Base-by-base conservation (phyloP, 2,888 invertebrate species). In the Megastigmus dorsalis region DNA sequence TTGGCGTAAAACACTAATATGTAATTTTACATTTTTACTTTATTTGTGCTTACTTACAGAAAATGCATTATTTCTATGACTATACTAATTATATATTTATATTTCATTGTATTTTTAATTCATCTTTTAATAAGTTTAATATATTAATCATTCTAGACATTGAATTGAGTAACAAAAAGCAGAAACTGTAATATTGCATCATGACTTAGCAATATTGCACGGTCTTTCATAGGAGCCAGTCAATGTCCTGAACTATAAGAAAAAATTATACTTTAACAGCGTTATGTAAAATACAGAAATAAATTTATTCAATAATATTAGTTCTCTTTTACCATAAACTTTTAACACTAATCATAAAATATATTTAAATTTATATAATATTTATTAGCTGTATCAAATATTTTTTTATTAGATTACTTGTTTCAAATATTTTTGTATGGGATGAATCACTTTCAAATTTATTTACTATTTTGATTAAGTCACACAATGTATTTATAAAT, bases 121-220 rank as follows among this genome's bases (percentile, higher is more conserved):
- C 20, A 15, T 30, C 30, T 20, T 23, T 33, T n/a, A 41, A 23
- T 43, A 18, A 28, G 4, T 54, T n/a, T n/a, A n/a, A n/a, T n/a
- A n/a, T n/a, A n/a, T n/a, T n/a, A n/a, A n/a, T n/a, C 45, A 48
- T 71, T 63, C 57, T 65, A 38, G 63, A 71, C 50, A 65, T 45
- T 71, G 20, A 50, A 45, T 55, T 20, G 33, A 26, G 15, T 13
- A 55, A 38, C 57, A 23, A n/a, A 54, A 45, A 43, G 28, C n/a
- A 54, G 41, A 57, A n/a, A 65, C 18, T 55, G 57, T 71, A 63
- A 65, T 57, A 20, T 71, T 65, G 63, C 57, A 50, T 65, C 63
- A 70, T 65, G 48, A 71, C 71, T 63, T 63, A 71, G 54, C 48
- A 71, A 36, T 57, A 18, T 71, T 71, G 65, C 55, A 50, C 15